Evolutionary conservation across 1,140 invertebrate genomes (phyloP).

Genomic region (Drosophila quadrilineata): DNA sequence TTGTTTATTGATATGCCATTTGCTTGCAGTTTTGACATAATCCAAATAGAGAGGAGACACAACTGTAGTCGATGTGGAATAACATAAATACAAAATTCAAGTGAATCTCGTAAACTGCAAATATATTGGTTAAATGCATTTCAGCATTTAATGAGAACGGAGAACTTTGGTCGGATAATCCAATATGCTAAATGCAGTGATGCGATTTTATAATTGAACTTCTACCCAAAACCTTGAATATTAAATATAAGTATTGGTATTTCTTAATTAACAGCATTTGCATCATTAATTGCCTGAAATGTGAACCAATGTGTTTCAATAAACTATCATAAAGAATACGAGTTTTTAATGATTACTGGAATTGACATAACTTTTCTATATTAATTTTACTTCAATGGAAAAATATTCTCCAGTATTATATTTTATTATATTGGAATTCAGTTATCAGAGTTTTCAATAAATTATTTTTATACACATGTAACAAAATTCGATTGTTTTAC

Average conservation of each 20-base stretch:
- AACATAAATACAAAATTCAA: background rate
- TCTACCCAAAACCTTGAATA: conserved; percentile 42
- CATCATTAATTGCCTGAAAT: conserved; percentile 9
- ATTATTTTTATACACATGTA: too few relatives aligned
- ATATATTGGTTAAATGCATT: conserved; percentile 35
- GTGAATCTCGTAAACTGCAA: background rate
- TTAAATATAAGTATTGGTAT: conserved; percentile 7
- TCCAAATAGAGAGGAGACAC: background rate
- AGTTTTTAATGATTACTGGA: too few relatives aligned
- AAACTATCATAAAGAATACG: too few relatives aligned
- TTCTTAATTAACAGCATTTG: conserved; percentile 28
- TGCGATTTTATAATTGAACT: conserved; percentile 62
- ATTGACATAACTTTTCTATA: too few relatives aligned
- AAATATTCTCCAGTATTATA: too few relatives aligned
- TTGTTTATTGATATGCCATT: conserved; percentile 47
- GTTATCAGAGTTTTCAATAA: too few relatives aligned
- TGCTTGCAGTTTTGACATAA: conserved; percentile 29
- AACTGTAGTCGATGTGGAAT: conserved; percentile 1
- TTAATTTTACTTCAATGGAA: too few relatives aligned
- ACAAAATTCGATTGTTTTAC: too few relatives aligned
- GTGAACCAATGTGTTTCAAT: too few relatives aligned
- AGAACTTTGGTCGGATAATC: conserved; percentile 54
- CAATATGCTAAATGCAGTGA: conserved; percentile 39
- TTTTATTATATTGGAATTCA: too few relatives aligned
- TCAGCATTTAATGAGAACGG: conserved; percentile 47